Evolutionary conservation across 2,888 invertebrate genomes (phyloP), one percentile per base, ranked within the genome.

Genomic region (Oscheius myriophilus): DNA sequence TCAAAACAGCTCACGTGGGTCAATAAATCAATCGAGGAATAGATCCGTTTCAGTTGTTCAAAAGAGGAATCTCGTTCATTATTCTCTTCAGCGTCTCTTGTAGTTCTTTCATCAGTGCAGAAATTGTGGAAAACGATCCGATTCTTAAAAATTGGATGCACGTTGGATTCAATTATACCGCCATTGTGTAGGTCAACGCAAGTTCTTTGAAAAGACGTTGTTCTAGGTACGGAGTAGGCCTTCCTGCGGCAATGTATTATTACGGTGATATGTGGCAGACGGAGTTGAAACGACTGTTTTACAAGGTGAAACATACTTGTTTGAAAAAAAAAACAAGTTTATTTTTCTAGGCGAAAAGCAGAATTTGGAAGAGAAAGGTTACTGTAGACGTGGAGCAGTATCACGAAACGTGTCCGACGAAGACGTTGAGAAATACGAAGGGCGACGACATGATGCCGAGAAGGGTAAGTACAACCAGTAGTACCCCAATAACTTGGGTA

Each of bases 111-210:
- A 67, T 67, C 16, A 67, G 71, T 11, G 68, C 68, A 12, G 55
- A 70, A 63, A 66, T 66, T 33, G 57, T 59, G 23, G 72, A 70
- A 43, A 64, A 71, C 59, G 68, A 72, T 43, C 72, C 70, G 12
- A 66, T 70, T 16, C 49, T 71, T 25, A 71, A 70, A 54, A 75
- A 75, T 61, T 75, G 75, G 75, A 67, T 75, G 49, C 71, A 69
- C 49, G 70, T 75, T 57, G 72, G 71, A 16, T 75, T 75, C 67
- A 75, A 75, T 55, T 75, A 73, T 54, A 65, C 72, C 1, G 72
- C 72, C 45, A 71, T 75, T 63, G 59, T 72, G 71, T 75, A 67
- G 42, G 39, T 46, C 33, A 26, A 42, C 21, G 23, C 2, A 12
- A 9, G 33, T 58, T 43, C 16, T 21, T 43, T 39, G 45, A 58